phyloP scores from a whole-genome alignment of 2,113 vertebrate species.

The Syrmaticus mikado region DNA sequence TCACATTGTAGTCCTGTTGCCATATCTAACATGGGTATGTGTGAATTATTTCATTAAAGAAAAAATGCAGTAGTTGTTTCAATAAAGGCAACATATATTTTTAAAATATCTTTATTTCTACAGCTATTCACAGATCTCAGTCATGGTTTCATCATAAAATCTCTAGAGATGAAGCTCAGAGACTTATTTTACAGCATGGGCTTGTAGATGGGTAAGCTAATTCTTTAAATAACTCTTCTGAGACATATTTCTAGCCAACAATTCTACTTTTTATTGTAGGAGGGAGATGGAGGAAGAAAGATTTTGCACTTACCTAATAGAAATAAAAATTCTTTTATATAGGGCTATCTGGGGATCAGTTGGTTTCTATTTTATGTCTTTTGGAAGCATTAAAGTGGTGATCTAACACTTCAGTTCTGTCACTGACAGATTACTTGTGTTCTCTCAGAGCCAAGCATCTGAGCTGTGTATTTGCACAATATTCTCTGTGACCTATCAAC shows the following conservation, averaged over 20 bases:
- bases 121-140: constrained; percentile 92
- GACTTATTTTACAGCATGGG: constrained; percentile 92
- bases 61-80: neutral
- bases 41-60: neutral
- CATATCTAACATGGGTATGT: constrained; percentile 84
- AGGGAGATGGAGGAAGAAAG: neutral
- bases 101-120: constrained; percentile 30
- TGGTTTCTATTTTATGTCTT: constrained; percentile 33
- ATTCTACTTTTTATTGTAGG: neutral
- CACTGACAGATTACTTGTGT: constrained; percentile 14
- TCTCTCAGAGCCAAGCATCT: neutral
- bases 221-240: neutral
- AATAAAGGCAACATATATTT: neutral
- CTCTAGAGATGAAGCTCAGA: constrained; percentile 93
- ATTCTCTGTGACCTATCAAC: constrained; percentile 25
- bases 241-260: neutral
- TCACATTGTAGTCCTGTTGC: constrained; percentile 87
- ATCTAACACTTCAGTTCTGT: constrained; percentile 2
- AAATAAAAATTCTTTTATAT: constrained; percentile 8
- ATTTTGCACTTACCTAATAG: neutral
- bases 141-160: constrained; percentile 97
- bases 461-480: constrained; percentile 23
- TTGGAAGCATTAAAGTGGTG: constrained; percentile 35
- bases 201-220: constrained; percentile 90
- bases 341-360: neutral